These are phyloP conservation scores for Zaprionus vittiger DNA, from an alignment of 1,140 invertebrate species.

Conservation along the genomic window DNA sequence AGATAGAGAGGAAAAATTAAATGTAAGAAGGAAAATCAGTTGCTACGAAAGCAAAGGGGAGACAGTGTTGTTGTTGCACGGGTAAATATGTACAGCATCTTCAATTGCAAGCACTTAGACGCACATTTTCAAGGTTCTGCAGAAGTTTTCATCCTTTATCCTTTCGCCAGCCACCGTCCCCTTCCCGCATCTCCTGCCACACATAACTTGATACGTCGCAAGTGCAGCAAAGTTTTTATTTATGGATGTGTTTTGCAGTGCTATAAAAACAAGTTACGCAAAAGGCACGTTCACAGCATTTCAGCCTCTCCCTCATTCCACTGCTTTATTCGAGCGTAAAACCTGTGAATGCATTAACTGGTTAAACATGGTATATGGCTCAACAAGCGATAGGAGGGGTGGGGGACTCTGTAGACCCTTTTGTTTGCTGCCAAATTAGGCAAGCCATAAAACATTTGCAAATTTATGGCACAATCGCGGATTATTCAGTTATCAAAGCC, in stretches of 20 bases:
- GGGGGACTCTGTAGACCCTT: neutral
- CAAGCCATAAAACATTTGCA: constrained; percentile 41
- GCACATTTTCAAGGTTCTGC: constrained; percentile 36
- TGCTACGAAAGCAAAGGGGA: constrained; percentile 8
- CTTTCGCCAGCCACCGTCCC: neutral
- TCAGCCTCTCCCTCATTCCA: neutral
- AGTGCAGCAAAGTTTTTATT: constrained; percentile 57
- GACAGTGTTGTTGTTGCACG: constrained; percentile 4
- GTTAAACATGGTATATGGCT: constrained; percentile 31
- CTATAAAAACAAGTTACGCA: constrained; percentile 69
- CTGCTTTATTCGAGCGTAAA: constrained; percentile 28
- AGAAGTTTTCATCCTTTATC: constrained; percentile 34
- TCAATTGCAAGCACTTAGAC: constrained; percentile 42
- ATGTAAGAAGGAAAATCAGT: constrained; percentile 23
- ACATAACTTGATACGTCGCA: constrained; percentile 26
- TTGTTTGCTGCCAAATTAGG: constrained; percentile 45
- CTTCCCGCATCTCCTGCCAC: neutral
- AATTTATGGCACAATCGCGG: constrained; percentile 46
- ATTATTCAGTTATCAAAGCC: constrained; percentile 42
- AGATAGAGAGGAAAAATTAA: neutral
- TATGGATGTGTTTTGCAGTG: constrained; percentile 67
- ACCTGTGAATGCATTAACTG: constrained; percentile 35
- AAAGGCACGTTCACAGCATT: constrained; percentile 29
- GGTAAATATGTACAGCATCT: constrained; percentile 32
- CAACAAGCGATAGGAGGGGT: neutral